Base-by-base conservation (phyloP, 2,113 vertebrate species). In the Salvelinus fontinalis region DNA sequence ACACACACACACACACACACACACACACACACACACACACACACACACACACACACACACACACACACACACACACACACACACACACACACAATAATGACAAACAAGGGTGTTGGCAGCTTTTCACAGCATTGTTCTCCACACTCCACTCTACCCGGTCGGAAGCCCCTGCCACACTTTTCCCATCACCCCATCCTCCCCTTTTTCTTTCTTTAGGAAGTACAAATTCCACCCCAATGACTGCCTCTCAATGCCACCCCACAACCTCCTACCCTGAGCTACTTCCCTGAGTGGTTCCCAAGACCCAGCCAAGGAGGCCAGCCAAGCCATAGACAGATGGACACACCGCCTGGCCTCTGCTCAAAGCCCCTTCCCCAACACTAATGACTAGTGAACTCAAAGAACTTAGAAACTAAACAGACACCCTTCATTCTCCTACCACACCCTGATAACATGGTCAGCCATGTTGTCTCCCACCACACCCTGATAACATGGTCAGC, bases 101-200 rank as follows among this genome's bases (percentile, higher is more conserved):
- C 18, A n/a, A 12, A 60, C 18, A n/a, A 60, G 18, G 59, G 6
- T 60, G 59, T 60, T 60, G 59, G 59, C 59, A 60, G 4, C 59
- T 60, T 60, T 60, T 60, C 59, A 60, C 59, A 60, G 59, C 59
- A 60, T 60, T 60, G 59, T 60, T 60, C 59, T 20, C n/a, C 59
- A 60, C 59, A 60, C 51, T 20, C 51, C 51, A 16, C 51, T 57
- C 51, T 20, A 20, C 51, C 51, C 51, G 12, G 51, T 60, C 59
- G 16, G 59, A 60, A 60, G 59, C 59, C 59, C n/a, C 59, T 14
- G 14, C 59, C 59, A 60, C 59, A 60, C 18, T 60, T 20, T 51
- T 51, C 49, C 49, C 49, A 51, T 13, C 49, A 16, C 49, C 14
- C 49, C 49, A 51, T 11, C 49, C 49, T 51, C 49, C 14, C 49